phyloP scores from a whole-genome alignment of 1,140 invertebrate genomes.

The Hyles vespertilio region DNA sequence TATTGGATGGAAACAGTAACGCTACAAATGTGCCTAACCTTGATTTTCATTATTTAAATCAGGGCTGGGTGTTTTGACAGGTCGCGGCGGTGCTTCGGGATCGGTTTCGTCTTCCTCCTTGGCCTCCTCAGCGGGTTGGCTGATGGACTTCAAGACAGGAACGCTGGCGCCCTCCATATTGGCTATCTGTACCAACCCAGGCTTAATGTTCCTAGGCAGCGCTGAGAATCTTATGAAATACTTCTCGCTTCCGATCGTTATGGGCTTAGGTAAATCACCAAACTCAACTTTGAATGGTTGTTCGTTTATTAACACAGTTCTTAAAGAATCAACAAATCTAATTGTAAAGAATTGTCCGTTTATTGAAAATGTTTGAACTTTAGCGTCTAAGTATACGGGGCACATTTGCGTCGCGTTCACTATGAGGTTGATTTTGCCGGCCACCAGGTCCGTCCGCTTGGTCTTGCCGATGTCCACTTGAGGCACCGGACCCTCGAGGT shows the following conservation, averaged over 20 bases:
- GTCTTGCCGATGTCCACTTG: constrained; percentile 85
- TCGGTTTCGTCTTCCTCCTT: constrained; percentile 32
- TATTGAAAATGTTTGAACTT: constrained; percentile 87
- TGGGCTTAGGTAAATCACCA: constrained; percentile 93
- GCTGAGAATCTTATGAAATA: constrained; percentile 88
- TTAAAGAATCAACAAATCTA: constrained; percentile 86
- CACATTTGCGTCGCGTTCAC: constrained; percentile 87
- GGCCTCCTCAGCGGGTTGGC: constrained; percentile 8
- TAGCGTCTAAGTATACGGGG: constrained; percentile 90
- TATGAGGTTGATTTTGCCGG: constrained; percentile 89
- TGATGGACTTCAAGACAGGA: constrained; percentile 9
- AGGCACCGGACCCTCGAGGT: constrained; percentile 91
- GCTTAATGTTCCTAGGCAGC: constrained; percentile 83
- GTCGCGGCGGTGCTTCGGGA: constrained; percentile 26
- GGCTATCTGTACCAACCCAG: constrained; percentile 81
- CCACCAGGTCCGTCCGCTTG: constrained; percentile 85
- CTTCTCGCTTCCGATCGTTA: constrained; percentile 86
- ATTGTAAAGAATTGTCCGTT: constrained; percentile 85
- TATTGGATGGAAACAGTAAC: background rate
- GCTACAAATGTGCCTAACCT: constrained; percentile 36
- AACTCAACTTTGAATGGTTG: constrained; percentile 90
- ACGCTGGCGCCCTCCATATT: constrained; percentile 79
- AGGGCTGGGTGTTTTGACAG: constrained; percentile 49
- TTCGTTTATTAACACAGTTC: constrained; percentile 89
- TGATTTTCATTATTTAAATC: constrained; percentile 47